Evolutionary conservation across 2,113 vertebrate species (phyloP).

Genomic region (Motacilla tschutschensis): DNA sequence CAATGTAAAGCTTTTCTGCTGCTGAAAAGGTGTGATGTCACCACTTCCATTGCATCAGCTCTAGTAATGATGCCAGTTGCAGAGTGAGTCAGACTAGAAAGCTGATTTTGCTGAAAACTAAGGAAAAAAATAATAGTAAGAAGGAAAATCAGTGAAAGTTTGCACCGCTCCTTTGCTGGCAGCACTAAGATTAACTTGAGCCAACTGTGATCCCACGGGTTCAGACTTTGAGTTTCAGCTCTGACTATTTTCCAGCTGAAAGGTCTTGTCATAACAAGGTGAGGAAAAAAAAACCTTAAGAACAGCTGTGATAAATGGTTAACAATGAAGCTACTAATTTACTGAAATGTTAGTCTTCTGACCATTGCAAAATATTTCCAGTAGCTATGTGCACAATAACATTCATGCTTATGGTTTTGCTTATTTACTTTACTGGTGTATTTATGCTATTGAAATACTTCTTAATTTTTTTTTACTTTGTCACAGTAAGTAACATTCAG

Average conservation of each 20-base stretch:
- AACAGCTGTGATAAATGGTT: conserved; percentile 3
- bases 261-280: not conserved
- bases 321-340: not conserved
- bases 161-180: not conserved
- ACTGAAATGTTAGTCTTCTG: not conserved
- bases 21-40: conserved; percentile 2
- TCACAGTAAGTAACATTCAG: not conserved
- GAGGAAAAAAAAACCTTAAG: not conserved
- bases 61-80: not conserved
- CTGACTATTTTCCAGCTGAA: not conserved
- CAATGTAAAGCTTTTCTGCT: not conserved
- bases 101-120: conserved; percentile 18
- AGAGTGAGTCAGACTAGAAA: not conserved
- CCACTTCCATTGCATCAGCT: conserved; percentile 33
- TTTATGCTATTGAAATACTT: not conserved
- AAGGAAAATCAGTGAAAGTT: not conserved
- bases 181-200: not conserved
- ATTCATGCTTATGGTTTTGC: not conserved
- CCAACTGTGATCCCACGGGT: not conserved
- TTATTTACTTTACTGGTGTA: not conserved
- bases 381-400: not conserved
- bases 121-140: not conserved
- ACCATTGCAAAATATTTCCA: not conserved
- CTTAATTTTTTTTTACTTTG: not conserved
- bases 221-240: not conserved